Base-by-base conservation (phyloP, 2,113 vertebrate genomes). In the Cephalopterus ornatus region DNA sequence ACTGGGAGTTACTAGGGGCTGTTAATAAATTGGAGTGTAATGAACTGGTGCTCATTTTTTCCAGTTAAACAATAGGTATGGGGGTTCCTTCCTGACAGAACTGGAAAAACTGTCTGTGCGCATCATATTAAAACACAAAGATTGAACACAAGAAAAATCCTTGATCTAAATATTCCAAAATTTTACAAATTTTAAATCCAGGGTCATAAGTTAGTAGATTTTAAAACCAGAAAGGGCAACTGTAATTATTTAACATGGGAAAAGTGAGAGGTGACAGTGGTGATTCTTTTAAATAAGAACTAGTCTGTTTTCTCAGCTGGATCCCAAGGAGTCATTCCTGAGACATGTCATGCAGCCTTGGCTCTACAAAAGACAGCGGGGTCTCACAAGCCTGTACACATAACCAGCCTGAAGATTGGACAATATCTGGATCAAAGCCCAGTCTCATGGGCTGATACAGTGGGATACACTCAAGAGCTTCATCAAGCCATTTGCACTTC, bases 11-110 rank as follows among this genome's bases (percentile, higher is more conserved):
- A 68, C 50, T 1, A 15, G 87, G 23, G 32, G n/a, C 46, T 77
- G n/a, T 65, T 94, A 94, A 93, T 91, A 83, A 95, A 92, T 71
- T 52, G 65, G 66, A 81, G 55, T 85, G 55, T 58, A 88, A 93
- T 88, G 88, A 88, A 93, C 78, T 76, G 71, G 19, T 55, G 55
- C 63, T 85, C 0, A 0, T 52, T 84, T 95, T 88, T 96, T 67
- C n/a, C 67, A 68, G 66, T 68, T 61, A 89, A 93, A 91, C 15
- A 58, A 24, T n/a, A 61, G n/a, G 9, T 32, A 42, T 80, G n/a
- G 53, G 9, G 14, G 2, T 19, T 85, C 85, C 39, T 83, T 88
- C 24, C 58, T 67, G 12, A 75, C 11, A 49, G 27, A 58, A 42
- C 24, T 9, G 6, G 30, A 35, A 90, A 83, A 89, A 53, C 12